Base-by-base conservation (phyloP, 2,888 invertebrate species). In the Ceratothoa steindachneri region DNA sequence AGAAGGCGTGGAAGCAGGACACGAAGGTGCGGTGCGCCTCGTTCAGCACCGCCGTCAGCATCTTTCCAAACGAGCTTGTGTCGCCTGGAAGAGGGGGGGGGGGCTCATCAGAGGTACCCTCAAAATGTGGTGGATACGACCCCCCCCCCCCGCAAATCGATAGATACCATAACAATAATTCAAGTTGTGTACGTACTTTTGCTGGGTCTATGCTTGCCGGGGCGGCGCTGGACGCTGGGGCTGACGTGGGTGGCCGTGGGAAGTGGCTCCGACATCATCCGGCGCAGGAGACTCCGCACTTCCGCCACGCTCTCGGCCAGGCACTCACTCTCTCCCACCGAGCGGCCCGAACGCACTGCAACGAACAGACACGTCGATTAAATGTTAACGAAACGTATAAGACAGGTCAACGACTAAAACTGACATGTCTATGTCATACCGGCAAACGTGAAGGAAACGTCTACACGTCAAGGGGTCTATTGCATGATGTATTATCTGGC, bases 1-100 rank as follows among this genome's bases (percentile, higher is more conserved):
- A 97, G 86, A 98, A 97, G 0, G 95, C 95, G 84, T 97, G 95
- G 83, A 95, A 97, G 83, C 97, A 95, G 1, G 92, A 88, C 0
- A 93, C 91, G 83, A 95, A 93, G 0, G 96, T 95, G 71, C 90
- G 89, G 81, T 96, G 94, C 73, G 95, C 94, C 84, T 97, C 96
- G 70, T 92, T 91, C 71, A 96, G 85, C 80, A 97, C 91, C 31
- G 90, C 88, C 67, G 81, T 81, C 29, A 82, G 74, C 74, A 81
- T 74, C 12, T 74, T 73, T n/a, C 64, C 72, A 67, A 80, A 30
- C 15, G 73, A 75, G 27, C 74, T 75, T n/a, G 69, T 30, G 29
- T 76, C 78, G 22, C 31, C 66, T n/a, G 29, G 30, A 27, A 51
- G 60, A 19, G 19, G 60, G 12, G 15, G 19, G 52, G 1, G 52